Base-by-base conservation (phyloP, 1,140 invertebrate species). In the Hyles euphorbiae region DNA sequence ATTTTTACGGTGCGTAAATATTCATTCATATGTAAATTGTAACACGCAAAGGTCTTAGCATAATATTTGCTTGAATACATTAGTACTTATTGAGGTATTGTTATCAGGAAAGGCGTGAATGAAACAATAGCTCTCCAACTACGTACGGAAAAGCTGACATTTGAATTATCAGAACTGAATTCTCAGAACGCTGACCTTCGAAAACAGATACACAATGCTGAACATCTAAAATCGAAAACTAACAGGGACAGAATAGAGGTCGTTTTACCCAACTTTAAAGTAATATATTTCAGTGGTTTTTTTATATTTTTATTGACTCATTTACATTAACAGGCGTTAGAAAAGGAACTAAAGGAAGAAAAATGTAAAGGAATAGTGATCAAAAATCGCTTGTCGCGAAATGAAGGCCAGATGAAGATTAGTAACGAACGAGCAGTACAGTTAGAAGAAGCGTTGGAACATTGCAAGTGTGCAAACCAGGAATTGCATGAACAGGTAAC, bases 341-440 rank as follows among this genome's bases (percentile, higher is more conserved):
- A 83, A 60, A 82, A 74, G 58, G 74, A 76, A 9, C 53, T 87
- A 9, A 83, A 82, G 62, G 76, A 82, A 45, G 77, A 83, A 50
- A 78, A 70, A 62, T 65, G 59, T 34, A 81, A 73, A 50, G 76
- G 66, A 47, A 62, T 55, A 5, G 33, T 64, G 1, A 52, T 77
- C 0, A 72, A 53, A 61, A 75, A 84, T 40, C 63, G 70, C 2
- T 58, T 81, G 5, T 53, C 63, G 0, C 61, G 69, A 43, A 58
- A 76, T 3, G 80, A 81, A 53, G 68, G 75, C 22, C 81, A 84
- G 63, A 56, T 77, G 0, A 87, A 81, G 53, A 80, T 73, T 0
- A 60, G 58, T 6, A 64, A 56, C 8, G 81, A 83, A 40, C 66
- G 72, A 32, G 60, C 68, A 3, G 52, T 54, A 1, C 72, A 76